Evolutionary conservation across 37 sponge, comb jelly and placozoan genomes (phyloP), one percentile per base, ranked within the genome.

Genomic region (Cladorhizidae sp.): DNA sequence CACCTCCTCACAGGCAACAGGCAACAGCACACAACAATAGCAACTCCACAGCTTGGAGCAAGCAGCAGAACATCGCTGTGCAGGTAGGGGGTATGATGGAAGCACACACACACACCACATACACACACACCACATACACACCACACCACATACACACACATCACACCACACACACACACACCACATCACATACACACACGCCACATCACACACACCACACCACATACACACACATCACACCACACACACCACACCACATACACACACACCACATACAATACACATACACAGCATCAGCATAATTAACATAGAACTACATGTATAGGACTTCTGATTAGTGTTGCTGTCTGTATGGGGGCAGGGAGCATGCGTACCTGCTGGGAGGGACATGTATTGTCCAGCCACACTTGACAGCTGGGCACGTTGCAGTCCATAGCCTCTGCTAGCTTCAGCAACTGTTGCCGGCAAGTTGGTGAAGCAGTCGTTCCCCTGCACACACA

Each of bases 331-430:
- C n/a, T n/a, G n/a, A n/a, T n/a, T n/a, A n/a, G n/a, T n/a, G n/a
- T n/a, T n/a, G n/a, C n/a, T n/a, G n/a, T n/a, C n/a, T n/a, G n/a
- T n/a, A n/a, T n/a, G n/a, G n/a, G n/a, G n/a, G n/a, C n/a, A n/a
- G n/a, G n/a, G n/a, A n/a, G n/a, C n/a, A n/a, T n/a, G n/a, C n/a
- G 37, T 72, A 85, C 90, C 82, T 85, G 77, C 69, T 76, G 80
- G 2, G 86, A 75, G 11, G 90, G 90, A 55, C 90, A 90, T 7
- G 81, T 76, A 15, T 56, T 36, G 72, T 90, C 90, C 2, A 90
- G 86, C 50, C 86, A 90, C 2, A 74, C 77, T 22, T 40, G 58
- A 51, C 75, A 70, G 67, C 74, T 70, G 0, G 90, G 90, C 21
- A 73, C 23, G 5, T 57, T 5, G 64, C 90, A 90, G 81, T 90